phyloP scores from a whole-genome alignment of 92 coral and sea anemone genomes.

The Meandrina meandrites region DNA sequence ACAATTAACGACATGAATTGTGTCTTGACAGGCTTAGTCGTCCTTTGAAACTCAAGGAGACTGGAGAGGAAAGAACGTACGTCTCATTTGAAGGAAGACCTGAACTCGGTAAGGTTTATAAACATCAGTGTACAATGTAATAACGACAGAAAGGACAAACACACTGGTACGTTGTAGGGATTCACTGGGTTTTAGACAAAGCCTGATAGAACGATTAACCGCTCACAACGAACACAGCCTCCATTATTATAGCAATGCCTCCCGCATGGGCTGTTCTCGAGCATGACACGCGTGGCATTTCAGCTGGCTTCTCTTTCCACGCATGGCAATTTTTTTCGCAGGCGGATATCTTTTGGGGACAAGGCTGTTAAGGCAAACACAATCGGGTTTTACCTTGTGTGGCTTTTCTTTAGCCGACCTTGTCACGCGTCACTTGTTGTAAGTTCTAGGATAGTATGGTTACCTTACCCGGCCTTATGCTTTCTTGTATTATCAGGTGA shows the following conservation, averaged over 20 bases:
- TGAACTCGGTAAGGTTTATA: slow-evolving; percentile 53
- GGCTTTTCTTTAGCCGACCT: background rate
- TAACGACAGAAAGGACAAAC: background rate
- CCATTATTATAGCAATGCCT: background rate
- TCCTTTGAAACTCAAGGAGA: slow-evolving; percentile 65
- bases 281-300: too few species aligned
- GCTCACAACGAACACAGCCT: too few species aligned
- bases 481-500: slow-evolving; percentile 65
- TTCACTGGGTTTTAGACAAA: background rate
- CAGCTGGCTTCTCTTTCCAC: background rate
- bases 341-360: too few species aligned
- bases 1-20: background rate
- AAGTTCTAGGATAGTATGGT: background rate
- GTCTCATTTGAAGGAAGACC: slow-evolving; percentile 78
- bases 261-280: too few species aligned
- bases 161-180: background rate
- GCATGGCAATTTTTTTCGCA: background rate
- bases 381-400: too few species aligned
- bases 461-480: background rate
- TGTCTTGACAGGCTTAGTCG: slow-evolving; percentile 61
- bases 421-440: background rate
- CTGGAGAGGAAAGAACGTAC: slow-evolving; percentile 57
- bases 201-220: too few species aligned
- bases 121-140: background rate
- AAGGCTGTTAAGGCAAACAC: background rate